These are phyloP conservation scores for Protodeltote pygarga DNA, from an alignment of 2,888 invertebrate genomes.

Conservation along the genomic window DNA sequence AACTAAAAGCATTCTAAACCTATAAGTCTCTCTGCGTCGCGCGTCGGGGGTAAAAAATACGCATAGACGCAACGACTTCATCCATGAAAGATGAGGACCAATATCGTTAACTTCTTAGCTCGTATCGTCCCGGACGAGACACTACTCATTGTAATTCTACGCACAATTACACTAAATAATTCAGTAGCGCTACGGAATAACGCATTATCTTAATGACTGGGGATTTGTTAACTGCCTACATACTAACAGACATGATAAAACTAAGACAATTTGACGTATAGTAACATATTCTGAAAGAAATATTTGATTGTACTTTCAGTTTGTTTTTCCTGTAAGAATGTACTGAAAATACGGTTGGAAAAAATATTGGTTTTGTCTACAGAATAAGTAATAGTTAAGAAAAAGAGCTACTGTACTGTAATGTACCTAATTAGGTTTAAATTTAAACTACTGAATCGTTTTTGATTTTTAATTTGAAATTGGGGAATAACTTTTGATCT, in stretches of 20 bases:
- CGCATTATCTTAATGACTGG: slow-evolving; percentile 48
- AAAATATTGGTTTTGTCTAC: too few species aligned
- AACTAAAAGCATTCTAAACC: too few species aligned
- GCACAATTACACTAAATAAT: slow-evolving; percentile 64
- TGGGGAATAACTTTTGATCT: too few species aligned
- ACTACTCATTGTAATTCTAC: slow-evolving; percentile 58
- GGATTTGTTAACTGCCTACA: slow-evolving; percentile 48
- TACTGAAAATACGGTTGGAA: too few species aligned
- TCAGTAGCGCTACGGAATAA: slow-evolving; percentile 51
- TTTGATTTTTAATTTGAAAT: too few species aligned
- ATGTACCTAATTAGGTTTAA: too few species aligned
- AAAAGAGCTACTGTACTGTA: too few species aligned
- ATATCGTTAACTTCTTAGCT: slow-evolving; percentile 21
- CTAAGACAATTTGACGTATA: slow-evolving; percentile 20
- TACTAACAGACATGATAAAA: slow-evolving; percentile 35
- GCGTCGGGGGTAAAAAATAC: background rate
- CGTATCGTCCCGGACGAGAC: slow-evolving; percentile 19
- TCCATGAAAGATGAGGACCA: slow-evolving; percentile 16
- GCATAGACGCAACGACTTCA: slow-evolving; percentile 5
- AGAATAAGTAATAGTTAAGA: too few species aligned
- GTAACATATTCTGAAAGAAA: slow-evolving; percentile 4
- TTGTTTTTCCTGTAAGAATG: too few species aligned
- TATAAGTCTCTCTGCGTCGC: background rate
- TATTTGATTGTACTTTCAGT: too few species aligned
- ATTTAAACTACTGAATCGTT: too few species aligned